phyloP scores from a whole-genome alignment of 2,888 invertebrate species.

The Pediacus dermestoides region DNA sequence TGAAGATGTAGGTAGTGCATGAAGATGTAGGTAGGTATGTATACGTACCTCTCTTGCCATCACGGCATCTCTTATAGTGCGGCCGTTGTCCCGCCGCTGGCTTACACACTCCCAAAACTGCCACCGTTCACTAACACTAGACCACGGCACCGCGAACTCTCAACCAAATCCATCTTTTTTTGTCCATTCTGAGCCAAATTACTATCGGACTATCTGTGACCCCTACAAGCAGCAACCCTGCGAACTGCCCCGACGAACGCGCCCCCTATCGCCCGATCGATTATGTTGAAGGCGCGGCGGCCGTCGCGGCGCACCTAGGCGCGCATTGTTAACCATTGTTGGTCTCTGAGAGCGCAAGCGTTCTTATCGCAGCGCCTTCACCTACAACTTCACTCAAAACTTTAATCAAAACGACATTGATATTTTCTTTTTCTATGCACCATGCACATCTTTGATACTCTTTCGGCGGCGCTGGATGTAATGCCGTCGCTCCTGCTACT shows the following conservation, averaged over 20 bases:
- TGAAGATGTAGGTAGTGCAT: too few species aligned
- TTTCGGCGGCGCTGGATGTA: too few species aligned
- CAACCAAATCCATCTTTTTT: conserved; percentile 42
- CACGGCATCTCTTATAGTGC: conserved; percentile 66
- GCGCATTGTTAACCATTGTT: conserved; percentile 10
- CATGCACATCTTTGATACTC: too few species aligned
- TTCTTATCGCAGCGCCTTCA: too few species aligned
- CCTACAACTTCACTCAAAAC: too few species aligned
- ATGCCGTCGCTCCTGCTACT: too few species aligned
- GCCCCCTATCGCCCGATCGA: conserved; percentile 45
- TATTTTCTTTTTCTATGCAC: too few species aligned
- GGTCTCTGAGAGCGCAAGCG: conserved; percentile 5
- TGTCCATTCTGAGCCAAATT: conserved; percentile 46
- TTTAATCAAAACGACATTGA: too few species aligned
- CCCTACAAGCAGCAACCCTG: conserved; percentile 45
- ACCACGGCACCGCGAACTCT: conserved; percentile 42
- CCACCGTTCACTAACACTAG: conserved; percentile 32
- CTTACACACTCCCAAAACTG: conserved; percentile 11
- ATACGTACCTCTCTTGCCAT: conserved; percentile 66
- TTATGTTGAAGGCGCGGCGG: conserved; percentile 20
- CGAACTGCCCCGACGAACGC: conserved; percentile 45
- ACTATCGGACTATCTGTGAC: conserved; percentile 43
- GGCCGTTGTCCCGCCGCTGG: conserved; percentile 47
- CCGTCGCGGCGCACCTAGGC: conserved; percentile 19
- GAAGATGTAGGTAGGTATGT: conserved; percentile 16